Base-by-base conservation (phyloP, 1,140 invertebrate species). In the Drosophila navojoa region DNA sequence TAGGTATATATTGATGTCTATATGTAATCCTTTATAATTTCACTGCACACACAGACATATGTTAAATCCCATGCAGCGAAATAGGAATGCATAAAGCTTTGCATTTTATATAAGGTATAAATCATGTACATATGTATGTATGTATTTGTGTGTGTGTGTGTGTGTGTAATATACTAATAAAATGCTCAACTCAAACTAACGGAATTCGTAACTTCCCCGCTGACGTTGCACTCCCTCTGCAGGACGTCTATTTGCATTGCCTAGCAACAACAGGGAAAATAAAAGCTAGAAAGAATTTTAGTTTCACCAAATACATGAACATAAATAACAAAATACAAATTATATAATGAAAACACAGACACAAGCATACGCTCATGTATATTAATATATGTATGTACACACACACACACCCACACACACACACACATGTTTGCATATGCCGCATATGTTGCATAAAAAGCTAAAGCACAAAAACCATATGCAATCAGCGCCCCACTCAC, bases 391-490 rank as follows among this genome's bases (percentile, higher is more conserved):
- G 27, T 29, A 29, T 29, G 5, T 29, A 29, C 5, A 60, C 55
- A 69, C 64, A 73, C 58, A 59, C 38, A 42, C 42, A 62, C 44
- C 52, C 47, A 73, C 42, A 45, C 47, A 60, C 6, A 25, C 60
- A 53, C 53, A 57, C 32, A 45, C 7, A n/a, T 70, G 52, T 59
- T 63, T 25, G 49, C 62, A 71, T 67, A 76, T 79, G 80, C 78
- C 72, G 79, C 82, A 87, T 87, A 87, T 89, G 84, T 89, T 87
- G 82, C 79, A 87, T 82, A 89, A 87, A 89, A 89, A 73, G 74
- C 78, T 57, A 77, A 82, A 70, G 76, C 75, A 81, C 68, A 79
- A 85, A 79, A 86, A 86, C 84, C 84, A 87, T 87, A 84, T 87
- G 84, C 70, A 89, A 82, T 54, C 47, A 50, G 27, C 77, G 40